phyloP scores from a whole-genome alignment of 2,888 invertebrate species.

The Leptopterna dolabrata region DNA sequence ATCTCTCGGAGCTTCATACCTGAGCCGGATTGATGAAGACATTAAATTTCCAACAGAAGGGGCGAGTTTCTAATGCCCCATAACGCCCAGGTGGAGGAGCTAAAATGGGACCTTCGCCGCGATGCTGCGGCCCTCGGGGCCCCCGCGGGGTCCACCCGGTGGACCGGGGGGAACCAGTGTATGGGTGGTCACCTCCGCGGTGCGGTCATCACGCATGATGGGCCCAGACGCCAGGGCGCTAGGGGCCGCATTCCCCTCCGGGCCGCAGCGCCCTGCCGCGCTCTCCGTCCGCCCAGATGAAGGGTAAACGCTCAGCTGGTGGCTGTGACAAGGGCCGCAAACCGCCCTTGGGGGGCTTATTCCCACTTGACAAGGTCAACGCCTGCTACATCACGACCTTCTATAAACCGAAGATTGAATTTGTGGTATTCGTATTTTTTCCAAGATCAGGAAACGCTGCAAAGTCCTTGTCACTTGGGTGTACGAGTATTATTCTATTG shows the following conservation, averaged over 20 bases:
- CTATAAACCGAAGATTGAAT: no score
- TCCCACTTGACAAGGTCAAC: background rate
- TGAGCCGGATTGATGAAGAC: background rate
- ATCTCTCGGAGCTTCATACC: background rate
- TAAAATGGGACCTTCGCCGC: constrained; percentile 7
- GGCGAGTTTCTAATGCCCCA: background rate
- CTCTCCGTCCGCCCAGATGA: background rate
- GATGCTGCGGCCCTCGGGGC: background rate
- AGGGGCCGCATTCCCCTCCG: constrained; percentile 30
- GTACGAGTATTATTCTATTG: no score
- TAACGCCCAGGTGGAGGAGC: background rate
- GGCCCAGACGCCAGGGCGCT: constrained; percentile 43
- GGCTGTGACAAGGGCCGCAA: background rate
- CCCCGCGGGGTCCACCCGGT: background rate
- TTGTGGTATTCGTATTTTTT: no score
- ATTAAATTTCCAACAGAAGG: background rate
- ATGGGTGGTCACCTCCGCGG: constrained; percentile 49
- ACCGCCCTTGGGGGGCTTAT: background rate
- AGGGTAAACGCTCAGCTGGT: background rate
- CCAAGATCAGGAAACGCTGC: no score
- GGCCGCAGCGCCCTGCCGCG: background rate
- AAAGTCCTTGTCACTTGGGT: no score
- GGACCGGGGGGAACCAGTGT: constrained; percentile 21
- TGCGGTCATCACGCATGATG: constrained; percentile 49
- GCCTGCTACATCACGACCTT: background rate